These are phyloP conservation scores for Columba janthina DNA, from an alignment of 2,113 vertebrate species.

Conservation along the genomic window DNA sequence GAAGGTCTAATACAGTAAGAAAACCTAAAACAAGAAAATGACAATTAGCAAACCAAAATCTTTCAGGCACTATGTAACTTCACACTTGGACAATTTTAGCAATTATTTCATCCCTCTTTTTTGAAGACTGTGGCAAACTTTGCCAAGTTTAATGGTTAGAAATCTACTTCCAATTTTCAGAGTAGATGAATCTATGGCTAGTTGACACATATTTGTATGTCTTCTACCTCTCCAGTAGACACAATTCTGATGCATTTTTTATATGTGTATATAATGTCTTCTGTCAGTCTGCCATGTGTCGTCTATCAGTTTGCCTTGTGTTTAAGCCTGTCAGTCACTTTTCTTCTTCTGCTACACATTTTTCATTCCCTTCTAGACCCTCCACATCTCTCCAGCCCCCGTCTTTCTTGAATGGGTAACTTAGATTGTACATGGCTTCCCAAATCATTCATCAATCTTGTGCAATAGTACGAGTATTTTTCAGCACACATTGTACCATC, in stretches of 20 bases:
- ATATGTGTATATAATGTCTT: fast-evolving
- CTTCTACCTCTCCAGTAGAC: not conserved
- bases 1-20: not conserved
- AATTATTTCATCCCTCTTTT: not conserved
- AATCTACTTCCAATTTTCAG: not conserved
- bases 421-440: not conserved
- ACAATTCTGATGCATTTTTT: not conserved
- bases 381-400: not conserved
- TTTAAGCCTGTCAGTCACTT: not conserved
- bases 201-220: not conserved
- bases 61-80: not conserved
- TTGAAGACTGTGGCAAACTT: not conserved
- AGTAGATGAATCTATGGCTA: not conserved
- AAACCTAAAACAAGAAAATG: not conserved
- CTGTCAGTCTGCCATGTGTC: not conserved
- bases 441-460: not conserved
- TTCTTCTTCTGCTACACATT: not conserved
- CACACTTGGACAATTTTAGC: not conserved
- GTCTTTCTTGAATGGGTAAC: not conserved
- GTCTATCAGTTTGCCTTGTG: not conserved
- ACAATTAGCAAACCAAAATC: not conserved
- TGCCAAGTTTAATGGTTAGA: not conserved
- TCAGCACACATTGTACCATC: not conserved
- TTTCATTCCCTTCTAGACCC: not conserved
- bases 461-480: not conserved